Base-by-base conservation (phyloP, 2,113 vertebrate species). In the Salvelinus namaycush region DNA sequence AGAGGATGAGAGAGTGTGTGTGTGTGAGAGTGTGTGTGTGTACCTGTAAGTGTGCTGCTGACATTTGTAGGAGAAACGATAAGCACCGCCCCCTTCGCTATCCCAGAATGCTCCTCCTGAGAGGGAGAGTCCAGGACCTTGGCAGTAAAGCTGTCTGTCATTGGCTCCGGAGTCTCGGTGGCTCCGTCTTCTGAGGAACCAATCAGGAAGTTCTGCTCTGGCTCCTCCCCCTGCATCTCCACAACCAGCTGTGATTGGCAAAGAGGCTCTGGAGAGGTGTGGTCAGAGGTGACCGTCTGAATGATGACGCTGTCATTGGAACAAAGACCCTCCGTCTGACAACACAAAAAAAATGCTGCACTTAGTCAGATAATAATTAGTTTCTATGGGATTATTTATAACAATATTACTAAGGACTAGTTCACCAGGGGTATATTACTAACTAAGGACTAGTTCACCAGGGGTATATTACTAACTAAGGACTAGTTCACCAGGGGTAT, bases 271-370 rank as follows among this genome's bases (percentile, higher is more conserved):
- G 87, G 76, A 78, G 95, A 93, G 74, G 95, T 79, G 78, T 95
- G 91, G 76, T 97, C 97, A 70, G 97, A 92, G 76, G 96, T 93
- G 70, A 99, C 92, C 0, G 97, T 97, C 83, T 97, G 97, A 87
- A 99, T 99, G 83, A 99, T 97, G 93, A 99, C 96, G 24, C 97
- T 94, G 0, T 99, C 97, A 78, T 89, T 92, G 39, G 95, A 92
- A 80, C 96, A 96, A 90, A 99, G 90, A 79, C 95, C 90, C 73
- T 99, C 97, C n/a, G 96, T 93, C 97, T 99, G 72, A 1, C 49
- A 7, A 27, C 20, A 65, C 18, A 76, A 3, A 1, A 1, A 68
- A 3, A 4, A 66, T 16, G 64, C 11, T 20, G n/a, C n/a, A n/a
- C n/a, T n/a, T n/a, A n/a, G 9, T 66, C 11, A 27, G 64, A 66